Conservation (phyloP, 2,888 invertebrate species). For the Ormyrus labotus region DNA sequence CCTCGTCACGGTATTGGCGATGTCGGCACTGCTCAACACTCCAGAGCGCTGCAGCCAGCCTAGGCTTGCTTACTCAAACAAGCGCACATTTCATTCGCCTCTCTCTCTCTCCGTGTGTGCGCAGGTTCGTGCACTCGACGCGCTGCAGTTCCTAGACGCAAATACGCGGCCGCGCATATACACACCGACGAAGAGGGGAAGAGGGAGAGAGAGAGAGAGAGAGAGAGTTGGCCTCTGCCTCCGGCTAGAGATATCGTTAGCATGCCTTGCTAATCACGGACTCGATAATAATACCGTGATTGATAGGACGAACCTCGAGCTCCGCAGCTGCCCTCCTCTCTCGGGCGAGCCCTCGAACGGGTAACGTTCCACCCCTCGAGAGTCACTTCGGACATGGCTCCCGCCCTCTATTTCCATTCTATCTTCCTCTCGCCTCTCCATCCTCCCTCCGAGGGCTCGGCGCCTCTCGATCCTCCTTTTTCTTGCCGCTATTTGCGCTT, state of each 20-base stretch:
- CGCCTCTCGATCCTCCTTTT: constrained; percentile 9
- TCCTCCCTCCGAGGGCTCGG: not conserved
- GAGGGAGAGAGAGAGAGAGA: constrained; percentile 56
- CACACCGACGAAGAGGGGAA: constrained; percentile 44
- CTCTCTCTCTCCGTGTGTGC: constrained; percentile 18
- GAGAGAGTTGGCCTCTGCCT: constrained; percentile 65
- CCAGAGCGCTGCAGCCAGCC: constrained; percentile 66
- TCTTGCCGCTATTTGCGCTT: constrained; percentile 13
- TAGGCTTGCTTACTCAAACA: constrained; percentile 46
- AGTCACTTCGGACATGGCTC: constrained; percentile 52
- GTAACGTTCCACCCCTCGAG: constrained; percentile 56
- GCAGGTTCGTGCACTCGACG: constrained; percentile 42
- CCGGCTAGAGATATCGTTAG: constrained; percentile 75
- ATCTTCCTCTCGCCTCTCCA: constrained; percentile 16
- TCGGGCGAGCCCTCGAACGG: constrained; percentile 47
- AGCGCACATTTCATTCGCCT: constrained; percentile 43
- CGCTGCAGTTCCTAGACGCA: constrained; percentile 53
- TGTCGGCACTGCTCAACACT: constrained; percentile 61
- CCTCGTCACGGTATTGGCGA: constrained; percentile 62
- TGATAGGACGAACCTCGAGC: constrained; percentile 73
- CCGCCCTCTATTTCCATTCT: constrained; percentile 47
- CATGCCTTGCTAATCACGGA: constrained; percentile 75
- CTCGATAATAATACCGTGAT: constrained; percentile 76
- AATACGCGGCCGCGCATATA: constrained; percentile 46
- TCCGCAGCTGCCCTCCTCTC: constrained; percentile 60